These are phyloP conservation scores for Lepidochrysops patricia DNA, from an alignment of 2,888 invertebrate species.

Conservation along the genomic window DNA sequence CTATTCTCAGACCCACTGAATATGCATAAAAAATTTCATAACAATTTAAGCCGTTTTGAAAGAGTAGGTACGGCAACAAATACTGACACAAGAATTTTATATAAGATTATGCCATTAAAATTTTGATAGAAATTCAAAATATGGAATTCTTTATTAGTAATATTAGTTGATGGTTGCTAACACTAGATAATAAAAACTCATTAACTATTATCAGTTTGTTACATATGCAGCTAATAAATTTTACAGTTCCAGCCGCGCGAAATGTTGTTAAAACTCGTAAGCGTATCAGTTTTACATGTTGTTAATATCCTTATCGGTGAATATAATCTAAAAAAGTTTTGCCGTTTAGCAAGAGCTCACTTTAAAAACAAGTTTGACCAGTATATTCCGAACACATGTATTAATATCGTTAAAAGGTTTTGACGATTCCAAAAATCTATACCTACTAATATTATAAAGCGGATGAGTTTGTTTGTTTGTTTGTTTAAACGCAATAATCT, in stretches of 20 bases:
- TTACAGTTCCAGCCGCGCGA: background rate
- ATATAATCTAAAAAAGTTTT: background rate
- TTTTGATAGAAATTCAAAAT: too few relatives aligned
- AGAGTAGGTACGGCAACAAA: too few relatives aligned
- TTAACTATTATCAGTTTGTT: background rate
- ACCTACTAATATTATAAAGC: too few relatives aligned
- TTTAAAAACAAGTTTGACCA: background rate
- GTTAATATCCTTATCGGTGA: conserved; percentile 1
- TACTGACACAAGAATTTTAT: too few relatives aligned
- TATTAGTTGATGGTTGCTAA: background rate
- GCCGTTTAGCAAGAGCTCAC: background rate
- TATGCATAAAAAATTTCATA: too few relatives aligned
- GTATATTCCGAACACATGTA: background rate
- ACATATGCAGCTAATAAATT: background rate
- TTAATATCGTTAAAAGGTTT: too few relatives aligned
- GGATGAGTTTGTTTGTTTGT: too few relatives aligned
- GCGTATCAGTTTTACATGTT: background rate
- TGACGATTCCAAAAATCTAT: too few relatives aligned
- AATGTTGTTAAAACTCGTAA: background rate
- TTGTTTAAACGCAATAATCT: too few relatives aligned
- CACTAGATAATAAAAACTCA: background rate
- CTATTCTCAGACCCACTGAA: too few relatives aligned
- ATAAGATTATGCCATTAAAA: too few relatives aligned
- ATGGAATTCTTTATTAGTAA: background rate
- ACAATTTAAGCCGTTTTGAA: too few relatives aligned